These are phyloP conservation scores for Periophthalmus magnuspinnatus DNA, from an alignment of 2,797 vertebrate species.

Conservation along the genomic window DNA sequence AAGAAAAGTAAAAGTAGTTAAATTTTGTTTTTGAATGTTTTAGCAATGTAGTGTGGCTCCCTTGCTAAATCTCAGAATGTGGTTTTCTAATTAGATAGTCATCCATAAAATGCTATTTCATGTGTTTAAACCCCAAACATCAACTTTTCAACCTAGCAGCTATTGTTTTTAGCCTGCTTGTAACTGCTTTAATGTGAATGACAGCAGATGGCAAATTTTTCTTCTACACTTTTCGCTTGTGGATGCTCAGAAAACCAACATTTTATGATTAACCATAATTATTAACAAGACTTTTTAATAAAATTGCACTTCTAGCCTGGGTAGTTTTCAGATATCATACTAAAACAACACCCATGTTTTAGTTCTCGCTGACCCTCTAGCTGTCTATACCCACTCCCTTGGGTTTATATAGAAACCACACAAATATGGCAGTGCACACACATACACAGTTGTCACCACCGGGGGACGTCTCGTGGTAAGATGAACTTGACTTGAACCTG, in stretches of 20 bases:
- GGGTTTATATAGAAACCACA: slow-evolving; percentile 44
- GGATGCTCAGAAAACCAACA: too few species aligned
- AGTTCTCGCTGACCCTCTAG: slow-evolving; percentile 43
- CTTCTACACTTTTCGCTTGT: too few species aligned
- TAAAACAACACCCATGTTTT: neutral
- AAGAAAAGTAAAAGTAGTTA: neutral
- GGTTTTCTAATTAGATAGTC: too few species aligned
- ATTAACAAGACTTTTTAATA: too few species aligned
- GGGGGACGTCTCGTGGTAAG: slow-evolving; percentile 80
- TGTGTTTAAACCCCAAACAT: too few species aligned
- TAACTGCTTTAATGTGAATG: too few species aligned
- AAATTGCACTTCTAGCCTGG: neutral
- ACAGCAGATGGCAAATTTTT: too few species aligned
- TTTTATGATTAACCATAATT: too few species aligned
- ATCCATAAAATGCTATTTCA: too few species aligned
- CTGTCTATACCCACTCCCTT: slow-evolving; percentile 39
- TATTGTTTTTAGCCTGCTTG: too few species aligned
- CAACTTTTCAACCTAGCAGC: too few species aligned
- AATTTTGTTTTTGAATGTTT: neutral
- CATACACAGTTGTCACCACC: slow-evolving; percentile 63
- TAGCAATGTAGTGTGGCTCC: neutral
- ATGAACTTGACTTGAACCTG: slow-evolving; percentile 85
- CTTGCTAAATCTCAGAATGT: too few species aligned
- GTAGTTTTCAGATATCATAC: neutral
- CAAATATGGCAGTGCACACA: slow-evolving; percentile 4